Evolutionary conservation across 1,140 invertebrate species (phyloP), one percentile per base, ranked within the genome.

Genomic region (Choristoneura fumiferana): DNA sequence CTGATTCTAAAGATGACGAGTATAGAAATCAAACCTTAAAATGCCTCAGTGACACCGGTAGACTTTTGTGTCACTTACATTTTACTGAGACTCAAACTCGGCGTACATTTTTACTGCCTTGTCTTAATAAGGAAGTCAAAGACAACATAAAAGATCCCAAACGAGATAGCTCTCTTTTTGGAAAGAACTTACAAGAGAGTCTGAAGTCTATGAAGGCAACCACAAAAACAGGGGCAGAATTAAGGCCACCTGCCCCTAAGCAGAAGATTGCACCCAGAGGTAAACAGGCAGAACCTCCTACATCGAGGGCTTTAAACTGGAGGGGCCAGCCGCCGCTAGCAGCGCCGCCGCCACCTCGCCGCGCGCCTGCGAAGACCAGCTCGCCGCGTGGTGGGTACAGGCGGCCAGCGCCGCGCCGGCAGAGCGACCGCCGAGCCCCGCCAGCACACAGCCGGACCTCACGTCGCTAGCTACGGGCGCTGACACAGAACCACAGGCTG

Each of bases 241-340:
- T 54, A 17, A 54, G 33, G 33, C 33, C 29, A 13, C 4, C 12
- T 10, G 52, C 35, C 6, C 5, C 22, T 10, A 54, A 54, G 15
- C 12, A n/a, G 1, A 54, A 54, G 13, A n/a, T n/a, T 5, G n/a
- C 22, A 13, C 52, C 52, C n/a, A 54, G 15, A 36, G 13, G 13
- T 33, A 10, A 54, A 54, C 33, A 34, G 33, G 33, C 33, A 34
- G 33, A 9, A 34, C 33, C 33, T 4, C 9, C 33, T 4, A 54
- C 29, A n/a, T 34, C 34, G 13, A 54, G 33, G 52, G 29, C 52
- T 54, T 54, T 54, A 54, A 54, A 54, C 52, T 54, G 52, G 52
- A 33, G 52, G 52, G 52, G 52, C 52, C 52, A 12, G 52, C 52
- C 52, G 22, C 36, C 54, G 18, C 18, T 9, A 9, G 33, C 33